Base-by-base conservation (phyloP, 2,113 vertebrate species). In the Phodopus roborovskii region DNA sequence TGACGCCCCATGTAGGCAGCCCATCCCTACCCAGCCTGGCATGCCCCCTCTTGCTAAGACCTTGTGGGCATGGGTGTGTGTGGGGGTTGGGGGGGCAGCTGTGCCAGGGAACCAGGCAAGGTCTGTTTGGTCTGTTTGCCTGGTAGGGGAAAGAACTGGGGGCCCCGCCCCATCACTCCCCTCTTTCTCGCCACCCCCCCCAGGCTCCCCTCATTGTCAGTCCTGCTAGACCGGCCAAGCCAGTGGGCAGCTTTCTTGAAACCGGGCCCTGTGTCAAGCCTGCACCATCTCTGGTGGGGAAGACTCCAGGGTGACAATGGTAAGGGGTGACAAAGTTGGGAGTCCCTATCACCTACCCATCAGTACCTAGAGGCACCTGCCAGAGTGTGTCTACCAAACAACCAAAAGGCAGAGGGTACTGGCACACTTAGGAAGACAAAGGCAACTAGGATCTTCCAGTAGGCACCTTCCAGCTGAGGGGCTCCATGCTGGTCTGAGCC, bases 21-120 rank as follows among this genome's bases (percentile, higher is more conserved):
- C 94, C 73, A 92, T 97, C 97, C 84, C 95, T 88, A 95, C 97
- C 97, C 97, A 96, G 88, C 95, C 94, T 93, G 97, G 97, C 97
- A 97, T 98, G 97, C 97, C 97, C 97, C 97, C 97, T 98, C 97
- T 98, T 98, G 97, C 97, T 97, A 96, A 98, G 95, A 97, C 97
- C 97, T 98, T 87, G 96, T 98, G 96, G 97, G 97, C 97, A 98
- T 97, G 97, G 97, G 97, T 5, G 97, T 97, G 97, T 96, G 82
- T 94, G 94, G 88, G 93, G 88, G 92, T 48, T 92, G 96, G 90
- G 75, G 97, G 97, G 90, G 96, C 94, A 68, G 96, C 88, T 92
- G 90, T 98, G 97, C 97, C 97, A 97, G 96, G 94, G 97, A 97
- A 96, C 96, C 88, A 87, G 96, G 95, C 68, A 73, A 97, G 84